Conservation (phyloP, 30 jellyfish, hydroid and myxozoan genomes). For the Aurelia sp. region DNA sequence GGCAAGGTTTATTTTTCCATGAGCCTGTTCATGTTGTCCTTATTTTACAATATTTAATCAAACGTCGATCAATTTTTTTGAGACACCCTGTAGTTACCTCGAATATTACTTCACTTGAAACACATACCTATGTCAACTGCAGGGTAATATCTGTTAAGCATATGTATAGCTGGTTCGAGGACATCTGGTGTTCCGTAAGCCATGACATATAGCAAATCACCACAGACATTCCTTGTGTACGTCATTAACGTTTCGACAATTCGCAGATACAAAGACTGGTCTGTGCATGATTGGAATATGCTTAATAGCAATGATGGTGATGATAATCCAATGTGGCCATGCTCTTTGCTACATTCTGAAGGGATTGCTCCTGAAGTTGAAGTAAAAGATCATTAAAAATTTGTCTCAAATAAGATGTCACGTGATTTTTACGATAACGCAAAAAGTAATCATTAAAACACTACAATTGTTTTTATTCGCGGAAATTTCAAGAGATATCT, state of each 20-base stretch:
- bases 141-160: constrained; percentile 84
- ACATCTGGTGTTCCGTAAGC: constrained; percentile 84
- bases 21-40: too few relatives aligned
- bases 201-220: constrained; percentile 80
- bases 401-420: too few relatives aligned
- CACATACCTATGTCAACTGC: constrained; percentile 83
- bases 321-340: constrained; percentile 53
- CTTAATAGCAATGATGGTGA: constrained; percentile 67
- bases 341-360: constrained; percentile 39
- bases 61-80: too few relatives aligned
- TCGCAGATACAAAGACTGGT: constrained; percentile 54
- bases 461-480: too few relatives aligned
- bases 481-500: too few relatives aligned
- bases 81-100: too few relatives aligned
- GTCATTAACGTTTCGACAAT: constrained; percentile 85
- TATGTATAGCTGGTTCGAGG: constrained; percentile 80
- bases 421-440: too few relatives aligned
- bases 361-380: constrained; percentile 58
- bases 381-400: too few relatives aligned
- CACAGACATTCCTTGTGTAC: constrained; percentile 65
- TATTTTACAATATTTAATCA: too few relatives aligned
- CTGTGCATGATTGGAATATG: constrained; percentile 75
- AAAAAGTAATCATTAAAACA: too few relatives aligned
- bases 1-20: too few relatives aligned
- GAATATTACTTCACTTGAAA: neutral